Conservation (phyloP, 2,113 vertebrate species). For the Petrocephalus zakoni region DNA sequence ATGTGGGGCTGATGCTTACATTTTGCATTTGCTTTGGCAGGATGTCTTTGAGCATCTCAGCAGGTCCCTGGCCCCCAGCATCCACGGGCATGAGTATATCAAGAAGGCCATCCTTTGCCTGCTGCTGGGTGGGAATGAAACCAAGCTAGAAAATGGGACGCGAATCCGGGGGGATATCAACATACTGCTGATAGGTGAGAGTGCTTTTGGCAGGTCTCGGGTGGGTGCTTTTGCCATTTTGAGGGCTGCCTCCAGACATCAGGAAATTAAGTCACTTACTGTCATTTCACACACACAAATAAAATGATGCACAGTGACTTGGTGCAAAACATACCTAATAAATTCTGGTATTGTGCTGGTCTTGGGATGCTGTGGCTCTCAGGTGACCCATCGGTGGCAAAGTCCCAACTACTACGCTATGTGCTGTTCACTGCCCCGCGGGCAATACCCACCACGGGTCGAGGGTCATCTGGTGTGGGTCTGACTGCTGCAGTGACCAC, state of each 20-base stretch:
- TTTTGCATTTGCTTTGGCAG: constrained; percentile 48
- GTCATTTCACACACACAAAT: background rate
- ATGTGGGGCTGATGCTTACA: background rate
- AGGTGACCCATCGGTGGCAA: constrained; percentile 47
- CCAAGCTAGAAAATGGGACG: constrained; percentile 63
- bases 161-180: constrained; percentile 70
- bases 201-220: background rate
- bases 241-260: background rate
- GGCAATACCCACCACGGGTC: constrained; percentile 50
- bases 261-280: background rate
- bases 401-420: constrained; percentile 55
- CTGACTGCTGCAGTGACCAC: constrained; percentile 59
- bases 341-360: background rate
- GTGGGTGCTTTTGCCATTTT: background rate
- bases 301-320: background rate
- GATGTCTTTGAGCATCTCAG: constrained; percentile 73
- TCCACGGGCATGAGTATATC: constrained; percentile 68
- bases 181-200: constrained; percentile 75
- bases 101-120: constrained; percentile 74
- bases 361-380: background rate
- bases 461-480: constrained; percentile 56
- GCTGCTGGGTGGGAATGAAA: constrained; percentile 68
- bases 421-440: constrained; percentile 55
- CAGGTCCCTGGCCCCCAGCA: constrained; percentile 65
- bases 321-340: background rate